phyloP scores from a whole-genome alignment of 2,113 vertebrate genomes.

The Nestor notabilis region DNA sequence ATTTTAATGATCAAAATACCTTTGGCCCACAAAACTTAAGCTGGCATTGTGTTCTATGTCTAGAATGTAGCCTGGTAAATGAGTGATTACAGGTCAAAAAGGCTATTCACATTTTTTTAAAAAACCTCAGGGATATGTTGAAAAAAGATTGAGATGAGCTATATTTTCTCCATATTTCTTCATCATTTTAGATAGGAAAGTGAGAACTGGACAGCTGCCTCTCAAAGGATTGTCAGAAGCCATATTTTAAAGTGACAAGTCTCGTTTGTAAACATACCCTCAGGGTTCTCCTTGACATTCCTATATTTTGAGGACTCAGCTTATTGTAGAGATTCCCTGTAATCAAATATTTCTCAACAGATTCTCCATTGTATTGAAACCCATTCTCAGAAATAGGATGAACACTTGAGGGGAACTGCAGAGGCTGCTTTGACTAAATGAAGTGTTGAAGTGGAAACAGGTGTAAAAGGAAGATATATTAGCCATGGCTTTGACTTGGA shows the following conservation, averaged over 20 bases:
- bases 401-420: neutral
- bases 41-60: neutral
- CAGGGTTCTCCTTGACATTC: neutral
- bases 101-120: neutral
- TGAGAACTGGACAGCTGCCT: neutral
- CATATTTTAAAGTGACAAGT: constrained; percentile 2
- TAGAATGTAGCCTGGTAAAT: neutral
- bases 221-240: neutral
- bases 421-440: constrained; percentile 1
- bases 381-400: neutral
- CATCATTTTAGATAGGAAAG: neutral
- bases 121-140: neutral
- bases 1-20: neutral
- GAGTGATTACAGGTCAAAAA: neutral
- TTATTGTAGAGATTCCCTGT: neutral
- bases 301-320: neutral
- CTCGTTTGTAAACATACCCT: neutral
- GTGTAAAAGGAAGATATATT: neutral
- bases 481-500: neutral
- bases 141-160: neutral
- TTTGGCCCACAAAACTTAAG: neutral
- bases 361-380: neutral
- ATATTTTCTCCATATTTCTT: neutral
- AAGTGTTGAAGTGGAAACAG: constrained; percentile 33
- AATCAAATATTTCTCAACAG: constrained; percentile 38